Percentiles rank a stretch among this genome's conserved stretches.
Conservation (phyloP, 2,888 invertebrate genomes). For the Lepidocyrtoides sp. region DNA sequence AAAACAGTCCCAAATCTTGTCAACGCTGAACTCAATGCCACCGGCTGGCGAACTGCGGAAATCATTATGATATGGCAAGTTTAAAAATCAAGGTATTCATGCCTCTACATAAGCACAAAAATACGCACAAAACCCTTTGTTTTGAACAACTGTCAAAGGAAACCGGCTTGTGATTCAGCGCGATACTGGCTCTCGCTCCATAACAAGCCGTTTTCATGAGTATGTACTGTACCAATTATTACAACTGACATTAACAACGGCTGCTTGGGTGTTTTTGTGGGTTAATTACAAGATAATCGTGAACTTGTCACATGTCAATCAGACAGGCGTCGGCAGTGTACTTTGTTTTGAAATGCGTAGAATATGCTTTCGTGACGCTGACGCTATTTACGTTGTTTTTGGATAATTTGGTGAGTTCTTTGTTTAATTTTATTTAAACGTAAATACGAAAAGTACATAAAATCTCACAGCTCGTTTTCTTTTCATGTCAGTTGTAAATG, state of each 20-base stretch:
- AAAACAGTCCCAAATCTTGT: constrained; percentile 82
- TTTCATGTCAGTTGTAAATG: constrained; percentile 31
- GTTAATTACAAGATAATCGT: constrained; percentile 75
- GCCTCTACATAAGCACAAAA: background rate
- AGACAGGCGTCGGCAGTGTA: constrained; percentile 20
- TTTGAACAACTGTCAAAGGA: constrained; percentile 31
- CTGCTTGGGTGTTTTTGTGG: constrained; percentile 49
- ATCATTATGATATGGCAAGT: background rate
- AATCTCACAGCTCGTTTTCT: constrained; percentile 18
- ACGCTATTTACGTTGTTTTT: background rate
- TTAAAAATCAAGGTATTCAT: constrained; percentile 20
- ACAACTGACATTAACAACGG: constrained; percentile 60
- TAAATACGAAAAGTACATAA: background rate
- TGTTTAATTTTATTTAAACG: background rate
- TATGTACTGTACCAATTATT: constrained; percentile 59
- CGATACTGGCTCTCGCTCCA: background rate
- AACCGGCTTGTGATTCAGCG: constrained; percentile 52
- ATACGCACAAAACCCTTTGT: constrained; percentile 11
- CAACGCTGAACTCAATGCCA: constrained; percentile 79
- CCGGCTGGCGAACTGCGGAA: constrained; percentile 80
- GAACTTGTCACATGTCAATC: constrained; percentile 61
- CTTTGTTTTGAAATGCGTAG: background rate
- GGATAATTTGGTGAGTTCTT: too few relatives aligned
- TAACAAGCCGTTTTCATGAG: constrained; percentile 44
- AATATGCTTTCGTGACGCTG: background rate